Evolutionary conservation across 2,113 vertebrate species (phyloP).

Genomic region (Glaucomys volans): DNA sequence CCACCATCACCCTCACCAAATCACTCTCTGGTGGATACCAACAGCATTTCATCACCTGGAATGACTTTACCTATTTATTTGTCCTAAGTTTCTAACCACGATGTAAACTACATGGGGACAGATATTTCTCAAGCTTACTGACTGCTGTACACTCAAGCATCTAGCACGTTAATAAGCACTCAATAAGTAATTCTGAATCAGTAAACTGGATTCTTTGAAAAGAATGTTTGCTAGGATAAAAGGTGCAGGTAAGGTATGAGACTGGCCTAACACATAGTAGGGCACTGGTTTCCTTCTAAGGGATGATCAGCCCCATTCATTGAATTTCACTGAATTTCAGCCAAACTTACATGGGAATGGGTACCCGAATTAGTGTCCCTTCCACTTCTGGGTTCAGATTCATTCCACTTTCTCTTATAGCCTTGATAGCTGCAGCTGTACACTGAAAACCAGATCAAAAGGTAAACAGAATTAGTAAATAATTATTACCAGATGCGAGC

Average conservation of each 20-base stretch:
- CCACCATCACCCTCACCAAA: not conserved
- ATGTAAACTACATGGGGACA: not conserved
- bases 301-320: not conserved
- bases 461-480: constrained; percentile 91
- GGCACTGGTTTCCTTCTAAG: constrained; percentile 37
- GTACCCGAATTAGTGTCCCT: constrained; percentile 94
- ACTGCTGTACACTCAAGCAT: not conserved
- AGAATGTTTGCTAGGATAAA: not conserved
- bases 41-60: not conserved
- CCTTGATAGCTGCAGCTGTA: constrained; percentile 92
- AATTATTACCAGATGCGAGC: constrained; percentile 92
- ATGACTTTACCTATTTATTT: not conserved
- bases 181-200: not conserved
- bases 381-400: constrained; percentile 98
- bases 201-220: constrained; percentile 10
- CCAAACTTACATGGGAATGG: constrained; percentile 95
- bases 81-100: not conserved
- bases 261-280: not conserved
- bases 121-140: not conserved
- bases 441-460: constrained; percentile 92
- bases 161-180: not conserved
- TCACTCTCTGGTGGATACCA: not conserved
- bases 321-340: fast-evolving
- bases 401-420: constrained; percentile 97
- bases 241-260: not conserved